A percentile compares a stretch with the other conserved stretches of the same genome.
phyloP scores from a whole-genome alignment of 2,888 invertebrate species.

The Adelphocoris suturalis region DNA sequence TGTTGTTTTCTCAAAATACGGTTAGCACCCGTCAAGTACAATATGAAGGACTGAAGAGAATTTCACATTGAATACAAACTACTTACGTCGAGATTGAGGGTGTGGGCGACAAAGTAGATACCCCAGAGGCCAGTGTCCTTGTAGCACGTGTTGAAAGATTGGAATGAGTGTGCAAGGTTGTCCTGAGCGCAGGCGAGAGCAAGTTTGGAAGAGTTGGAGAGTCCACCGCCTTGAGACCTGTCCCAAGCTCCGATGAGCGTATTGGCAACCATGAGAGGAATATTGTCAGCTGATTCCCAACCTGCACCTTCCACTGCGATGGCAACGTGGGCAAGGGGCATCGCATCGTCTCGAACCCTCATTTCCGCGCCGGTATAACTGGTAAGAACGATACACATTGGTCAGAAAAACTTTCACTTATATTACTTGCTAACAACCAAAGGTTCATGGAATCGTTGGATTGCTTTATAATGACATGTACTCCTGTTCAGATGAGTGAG shows the following conservation, averaged over 20 bases:
- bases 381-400: neutral
- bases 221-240: slow-evolving; percentile 88
- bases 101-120: slow-evolving; percentile 90
- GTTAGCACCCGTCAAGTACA: too few relatives aligned
- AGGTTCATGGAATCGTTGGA: too few relatives aligned
- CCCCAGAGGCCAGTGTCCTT: slow-evolving; percentile 99
- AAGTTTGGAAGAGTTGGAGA: slow-evolving; percentile 91
- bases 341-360: slow-evolving; percentile 94
- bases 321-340: slow-evolving; percentile 96
- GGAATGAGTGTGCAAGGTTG: slow-evolving; percentile 89
- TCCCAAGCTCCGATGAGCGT: slow-evolving; percentile 97
- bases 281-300: slow-evolving; percentile 98
- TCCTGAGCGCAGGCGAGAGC: slow-evolving; percentile 88
- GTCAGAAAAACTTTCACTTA: too few relatives aligned
- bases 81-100: slow-evolving; percentile 54
- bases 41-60: too few relatives aligned
- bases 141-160: slow-evolving; percentile 99
- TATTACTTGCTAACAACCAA: too few relatives aligned
- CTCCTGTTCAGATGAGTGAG: too few relatives aligned
- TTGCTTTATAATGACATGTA: too few relatives aligned
- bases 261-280: slow-evolving; percentile 98
- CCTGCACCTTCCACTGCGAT: slow-evolving; percentile 89
- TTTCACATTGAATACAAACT: neutral
- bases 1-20: too few relatives aligned
- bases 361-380: slow-evolving; percentile 85